Base-by-base conservation (phyloP, 2,113 vertebrate genomes). In the Merops nubicus region DNA sequence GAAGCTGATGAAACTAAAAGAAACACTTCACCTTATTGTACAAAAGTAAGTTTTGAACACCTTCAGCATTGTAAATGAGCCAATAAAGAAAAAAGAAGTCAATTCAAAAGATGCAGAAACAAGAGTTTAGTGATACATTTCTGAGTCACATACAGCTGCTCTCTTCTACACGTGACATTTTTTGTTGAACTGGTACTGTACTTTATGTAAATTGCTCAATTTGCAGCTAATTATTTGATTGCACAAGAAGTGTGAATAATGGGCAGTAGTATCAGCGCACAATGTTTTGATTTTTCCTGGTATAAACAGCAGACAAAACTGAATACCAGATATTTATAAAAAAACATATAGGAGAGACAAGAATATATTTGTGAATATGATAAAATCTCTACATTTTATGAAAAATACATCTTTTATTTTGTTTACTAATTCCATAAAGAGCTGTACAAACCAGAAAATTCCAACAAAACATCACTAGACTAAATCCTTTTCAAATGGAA, bases 151-250 rank as follows among this genome's bases (percentile, higher is more conserved):
- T 56, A 9, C 20, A 80, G 31, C 8, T 43, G 26, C 67, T 86
- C 18, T 63, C 31, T 87, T 91, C 38, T 51, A 63, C 26, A 53
- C 9, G 13, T 2, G 29, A 42, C 48, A 82, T 83, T 28, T 84
- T 94, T 96, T 88, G 51, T 76, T 87, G 54, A 92, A 28, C 31
- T 93, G 57, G 34, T 63, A 57, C 40, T 56, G 11, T 59, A 88
- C 25, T 42, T 90, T 54, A 78, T 88, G 57, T 29, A 94, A 93
- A 95, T 96, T 85, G 82, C 84, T 88, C 79, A 82, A 84, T 90
- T 93, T 96, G 18, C 45, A 89, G 50, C 74, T 96, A 94, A 90
- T 97, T 94, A 89, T 95, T 93, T 92, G 50, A 91, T 83, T 96
- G 21, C 18, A 80, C 75, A 59, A 16, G 54, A 73, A 91, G 9